A percentile compares a stretch with the other conserved stretches of the same genome.
phyloP scores from a whole-genome alignment of 2,888 invertebrate genomes.

The Synergus itoensis region DNA sequence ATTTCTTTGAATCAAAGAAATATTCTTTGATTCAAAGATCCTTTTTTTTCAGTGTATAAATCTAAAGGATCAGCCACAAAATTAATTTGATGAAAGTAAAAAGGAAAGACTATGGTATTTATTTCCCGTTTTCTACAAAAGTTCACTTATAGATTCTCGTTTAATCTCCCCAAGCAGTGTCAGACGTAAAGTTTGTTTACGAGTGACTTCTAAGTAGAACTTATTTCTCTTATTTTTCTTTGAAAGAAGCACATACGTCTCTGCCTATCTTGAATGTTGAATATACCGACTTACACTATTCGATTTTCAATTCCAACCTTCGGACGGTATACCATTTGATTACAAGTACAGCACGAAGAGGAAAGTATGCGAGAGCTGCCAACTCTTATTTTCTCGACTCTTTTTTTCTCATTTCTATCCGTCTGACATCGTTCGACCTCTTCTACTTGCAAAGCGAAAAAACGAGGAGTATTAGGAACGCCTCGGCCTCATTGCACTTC shows the following conservation, averaged over 20 bases:
- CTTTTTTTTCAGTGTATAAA: no score
- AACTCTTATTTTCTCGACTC: slow-evolving; percentile 26
- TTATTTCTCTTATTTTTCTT: slow-evolving; percentile 6
- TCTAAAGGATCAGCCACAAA: not conserved
- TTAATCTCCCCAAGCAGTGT: not conserved
- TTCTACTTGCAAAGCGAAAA: not conserved
- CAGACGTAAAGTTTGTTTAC: slow-evolving; percentile 17
- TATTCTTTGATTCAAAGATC: no score
- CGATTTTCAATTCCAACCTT: slow-evolving; percentile 37
- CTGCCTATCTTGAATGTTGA: slow-evolving; percentile 19
- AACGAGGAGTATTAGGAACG: slow-evolving; percentile 9
- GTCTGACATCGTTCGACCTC: slow-evolving; percentile 34
- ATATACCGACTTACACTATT: slow-evolving; percentile 25
- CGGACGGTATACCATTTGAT: slow-evolving; percentile 7
- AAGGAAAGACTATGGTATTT: not conserved
- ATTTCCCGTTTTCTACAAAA: not conserved
- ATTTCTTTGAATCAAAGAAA: no score
- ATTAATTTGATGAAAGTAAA: not conserved
- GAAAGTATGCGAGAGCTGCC: slow-evolving; percentile 20
- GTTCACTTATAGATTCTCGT: not conserved
- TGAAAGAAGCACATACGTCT: slow-evolving; percentile 27
- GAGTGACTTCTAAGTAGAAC: slow-evolving; percentile 18
- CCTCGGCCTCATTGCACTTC: slow-evolving; percentile 34
- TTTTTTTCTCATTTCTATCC: slow-evolving; percentile 27
- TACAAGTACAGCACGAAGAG: not conserved